These are phyloP conservation scores for Tachina fera DNA, from an alignment of 2,888 invertebrate genomes.

Conservation along the genomic window DNA sequence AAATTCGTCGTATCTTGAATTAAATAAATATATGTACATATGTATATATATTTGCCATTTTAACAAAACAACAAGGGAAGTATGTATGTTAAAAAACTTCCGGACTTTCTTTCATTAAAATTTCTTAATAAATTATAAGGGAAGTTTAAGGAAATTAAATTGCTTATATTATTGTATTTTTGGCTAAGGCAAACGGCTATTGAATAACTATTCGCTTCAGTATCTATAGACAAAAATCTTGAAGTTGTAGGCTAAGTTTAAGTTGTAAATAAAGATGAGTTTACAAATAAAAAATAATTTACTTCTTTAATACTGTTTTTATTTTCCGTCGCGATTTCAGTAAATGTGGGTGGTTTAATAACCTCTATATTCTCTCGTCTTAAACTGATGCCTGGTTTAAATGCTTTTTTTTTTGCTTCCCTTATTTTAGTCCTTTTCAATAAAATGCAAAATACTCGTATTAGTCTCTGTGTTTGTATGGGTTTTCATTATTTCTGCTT, in stretches of 20 bases:
- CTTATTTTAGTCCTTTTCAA: conserved; percentile 15
- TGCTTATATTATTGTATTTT: too few relatives aligned
- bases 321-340: conserved; percentile 7
- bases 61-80: too few relatives aligned
- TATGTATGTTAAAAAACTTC: too few relatives aligned
- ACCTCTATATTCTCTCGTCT: conserved; percentile 48
- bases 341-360: conserved; percentile 65
- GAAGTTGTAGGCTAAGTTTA: not conserved
- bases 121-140: too few relatives aligned
- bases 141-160: too few relatives aligned
- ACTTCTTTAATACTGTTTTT: not conserved
- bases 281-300: not conserved
- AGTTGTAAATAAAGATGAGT: not conserved
- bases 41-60: too few relatives aligned
- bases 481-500: conserved; percentile 20
- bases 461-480: not conserved
- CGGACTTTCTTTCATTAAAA: too few relatives aligned
- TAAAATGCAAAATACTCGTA: conserved; percentile 23
- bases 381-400: conserved; percentile 25
- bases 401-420: conserved; percentile 28
- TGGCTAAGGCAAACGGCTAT: too few relatives aligned
- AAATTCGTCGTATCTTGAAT: too few relatives aligned
- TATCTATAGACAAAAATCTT: too few relatives aligned
- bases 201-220: too few relatives aligned
- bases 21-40: too few relatives aligned